Evolutionary conservation across 2,888 invertebrate genomes (phyloP).

Genomic region (Sicus ferrugineus): DNA sequence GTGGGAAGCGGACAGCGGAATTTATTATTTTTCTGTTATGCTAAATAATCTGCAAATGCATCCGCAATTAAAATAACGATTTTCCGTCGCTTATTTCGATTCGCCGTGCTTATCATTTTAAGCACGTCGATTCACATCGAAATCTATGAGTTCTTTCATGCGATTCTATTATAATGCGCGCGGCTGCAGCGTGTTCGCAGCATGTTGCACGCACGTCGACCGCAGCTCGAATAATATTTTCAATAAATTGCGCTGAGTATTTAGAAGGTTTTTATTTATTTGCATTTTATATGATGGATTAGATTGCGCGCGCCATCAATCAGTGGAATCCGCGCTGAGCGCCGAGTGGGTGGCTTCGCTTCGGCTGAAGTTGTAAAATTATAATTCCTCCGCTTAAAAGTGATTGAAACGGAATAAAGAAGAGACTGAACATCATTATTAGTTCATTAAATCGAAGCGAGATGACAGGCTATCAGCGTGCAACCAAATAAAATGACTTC

Average conservation of each 20-base stretch:
- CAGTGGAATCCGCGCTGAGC: too few species aligned
- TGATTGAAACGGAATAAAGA: neutral
- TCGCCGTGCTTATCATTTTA: neutral
- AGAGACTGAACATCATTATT: too few species aligned
- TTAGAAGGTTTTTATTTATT: too few species aligned
- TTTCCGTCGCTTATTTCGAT: neutral
- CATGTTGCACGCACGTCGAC: conserved; percentile 9
- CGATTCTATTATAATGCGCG: too few species aligned
- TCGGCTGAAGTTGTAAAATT: neutral
- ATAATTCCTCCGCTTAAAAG: neutral
- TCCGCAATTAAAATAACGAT: conserved; percentile 13
- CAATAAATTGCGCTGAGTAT: neutral
- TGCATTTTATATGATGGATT: too few species aligned
- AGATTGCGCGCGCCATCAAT: too few species aligned
- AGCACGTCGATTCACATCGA: neutral
- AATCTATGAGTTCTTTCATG: neutral
- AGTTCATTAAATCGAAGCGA: too few species aligned
- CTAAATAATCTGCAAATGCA: neutral
- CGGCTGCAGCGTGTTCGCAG: neutral
- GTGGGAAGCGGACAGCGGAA: too few species aligned
- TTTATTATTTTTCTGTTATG: too few species aligned
- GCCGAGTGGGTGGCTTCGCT: too few species aligned
- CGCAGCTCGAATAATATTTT: neutral
- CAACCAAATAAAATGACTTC: neutral
- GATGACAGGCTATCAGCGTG: neutral